Evolutionary conservation across 1,140 invertebrate species (phyloP).

Genomic region (Drosophila ironensis): DNA sequence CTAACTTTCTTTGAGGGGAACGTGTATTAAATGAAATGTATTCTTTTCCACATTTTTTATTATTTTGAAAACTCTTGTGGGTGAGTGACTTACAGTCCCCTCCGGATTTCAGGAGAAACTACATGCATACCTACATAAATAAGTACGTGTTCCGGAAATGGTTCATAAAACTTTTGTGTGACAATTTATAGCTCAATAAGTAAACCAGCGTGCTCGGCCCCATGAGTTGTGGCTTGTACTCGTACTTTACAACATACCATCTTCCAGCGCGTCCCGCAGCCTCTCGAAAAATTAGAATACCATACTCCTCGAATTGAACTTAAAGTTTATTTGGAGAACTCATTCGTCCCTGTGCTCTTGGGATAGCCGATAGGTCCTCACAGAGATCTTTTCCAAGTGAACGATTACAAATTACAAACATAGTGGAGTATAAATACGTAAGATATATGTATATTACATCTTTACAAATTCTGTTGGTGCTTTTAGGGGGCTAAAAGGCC

Average conservation of each 20-base stretch:
- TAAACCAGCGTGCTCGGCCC: background rate
- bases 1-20: background rate
- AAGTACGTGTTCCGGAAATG: conserved; percentile 23
- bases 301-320: conserved; percentile 22
- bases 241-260: background rate
- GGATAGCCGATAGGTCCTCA: conserved; percentile 17
- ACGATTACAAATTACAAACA: conserved; percentile 38
- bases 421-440: conserved; percentile 6
- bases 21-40: background rate
- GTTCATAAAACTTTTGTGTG: conserved; percentile 34
- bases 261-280: background rate
- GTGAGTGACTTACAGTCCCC: background rate
- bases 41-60: background rate
- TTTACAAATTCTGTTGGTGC: conserved; percentile 13
- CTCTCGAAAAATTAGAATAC: background rate
- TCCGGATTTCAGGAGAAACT: conserved; percentile 3
- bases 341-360: conserved; percentile 9
- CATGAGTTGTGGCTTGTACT: conserved; percentile 18
- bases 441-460: conserved; percentile 20
- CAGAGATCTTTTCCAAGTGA: conserved; percentile 40
- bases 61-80: background rate
- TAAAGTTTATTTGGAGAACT: conserved; percentile 29
- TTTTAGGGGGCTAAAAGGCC: conserved; percentile 3
- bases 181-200: conserved; percentile 31
- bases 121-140: too few relatives aligned